Percentiles rank a stretch among this genome's conserved stretches.
These are phyloP conservation scores for Choreutis nemorana DNA, from an alignment of 2,888 invertebrate genomes.

Conservation along the genomic window DNA sequence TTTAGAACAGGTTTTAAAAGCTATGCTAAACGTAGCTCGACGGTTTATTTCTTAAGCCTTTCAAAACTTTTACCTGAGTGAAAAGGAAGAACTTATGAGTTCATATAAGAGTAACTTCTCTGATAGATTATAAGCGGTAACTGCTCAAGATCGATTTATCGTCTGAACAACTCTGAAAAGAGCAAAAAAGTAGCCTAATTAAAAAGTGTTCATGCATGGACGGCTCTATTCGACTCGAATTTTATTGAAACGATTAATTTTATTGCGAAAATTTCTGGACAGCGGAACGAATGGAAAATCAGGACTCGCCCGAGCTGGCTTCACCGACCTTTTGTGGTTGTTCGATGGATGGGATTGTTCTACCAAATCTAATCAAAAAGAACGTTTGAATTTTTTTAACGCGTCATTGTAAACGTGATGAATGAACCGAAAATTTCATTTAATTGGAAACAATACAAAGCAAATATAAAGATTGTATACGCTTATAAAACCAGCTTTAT, in stretches of 20 bases:
- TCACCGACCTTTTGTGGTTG: slow-evolving; percentile 46
- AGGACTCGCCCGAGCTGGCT: slow-evolving; percentile 35
- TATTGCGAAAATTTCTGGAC: slow-evolving; percentile 63
- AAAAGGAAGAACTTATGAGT: no score
- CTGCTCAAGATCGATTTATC: slow-evolving; percentile 47
- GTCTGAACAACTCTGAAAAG: slow-evolving; percentile 41
- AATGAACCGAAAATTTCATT: slow-evolving; percentile 48
- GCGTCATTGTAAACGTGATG: slow-evolving; percentile 29
- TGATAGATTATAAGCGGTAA: slow-evolving; percentile 17
- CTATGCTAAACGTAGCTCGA: no score
- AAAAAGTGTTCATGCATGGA: slow-evolving; percentile 63
- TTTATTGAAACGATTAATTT: slow-evolving; percentile 66
- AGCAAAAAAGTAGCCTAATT: slow-evolving; percentile 58
- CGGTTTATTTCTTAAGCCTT: no score
- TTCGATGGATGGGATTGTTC: slow-evolving; percentile 46
- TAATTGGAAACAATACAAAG: slow-evolving; percentile 45
- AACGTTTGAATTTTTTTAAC: slow-evolving; percentile 30
- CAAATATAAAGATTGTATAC: no score
- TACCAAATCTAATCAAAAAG: slow-evolving; percentile 50
- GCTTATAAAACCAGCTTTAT: no score
- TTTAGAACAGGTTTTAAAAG: no score
- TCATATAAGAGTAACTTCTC: no score
- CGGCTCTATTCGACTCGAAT: slow-evolving; percentile 52
- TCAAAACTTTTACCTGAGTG: no score
- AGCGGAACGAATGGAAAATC: slow-evolving; percentile 57